A percentile compares a stretch with the other conserved stretches of the same genome.
phyloP scores from a whole-genome alignment of 2,888 invertebrate genomes.

The Hemaris fuciformis region DNA sequence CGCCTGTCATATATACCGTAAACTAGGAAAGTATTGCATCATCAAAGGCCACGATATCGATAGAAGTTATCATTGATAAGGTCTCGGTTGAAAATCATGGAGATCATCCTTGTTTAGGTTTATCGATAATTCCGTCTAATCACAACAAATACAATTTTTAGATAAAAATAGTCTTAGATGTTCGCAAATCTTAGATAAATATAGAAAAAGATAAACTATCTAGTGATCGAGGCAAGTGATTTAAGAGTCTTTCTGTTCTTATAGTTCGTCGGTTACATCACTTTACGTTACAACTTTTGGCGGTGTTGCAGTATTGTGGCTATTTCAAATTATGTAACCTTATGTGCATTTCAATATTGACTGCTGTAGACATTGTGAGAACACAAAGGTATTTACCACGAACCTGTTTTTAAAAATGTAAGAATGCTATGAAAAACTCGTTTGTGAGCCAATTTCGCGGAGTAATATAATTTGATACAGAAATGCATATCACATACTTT shows the following conservation, averaged over 20 bases:
- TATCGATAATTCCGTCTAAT: background rate
- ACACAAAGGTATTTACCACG: background rate
- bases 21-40: background rate
- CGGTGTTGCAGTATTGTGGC: background rate
- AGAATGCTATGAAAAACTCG: background rate
- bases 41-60: background rate
- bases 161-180: background rate
- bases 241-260: background rate
- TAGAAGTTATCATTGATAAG: background rate
- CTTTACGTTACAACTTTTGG: background rate
- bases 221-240: background rate
- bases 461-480: background rate
- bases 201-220: background rate
- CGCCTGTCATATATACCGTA: no score
- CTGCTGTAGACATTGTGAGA: background rate
- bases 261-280: background rate
- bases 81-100: background rate
- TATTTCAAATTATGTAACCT: background rate
- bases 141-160: background rate
- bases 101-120: background rate
- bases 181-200: background rate
- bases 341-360: background rate
- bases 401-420: background rate
- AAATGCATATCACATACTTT: no score
- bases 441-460: background rate